These are phyloP conservation scores for Leuciscus waleckii DNA, from an alignment of 2,797 vertebrate species.

Conservation along the genomic window DNA sequence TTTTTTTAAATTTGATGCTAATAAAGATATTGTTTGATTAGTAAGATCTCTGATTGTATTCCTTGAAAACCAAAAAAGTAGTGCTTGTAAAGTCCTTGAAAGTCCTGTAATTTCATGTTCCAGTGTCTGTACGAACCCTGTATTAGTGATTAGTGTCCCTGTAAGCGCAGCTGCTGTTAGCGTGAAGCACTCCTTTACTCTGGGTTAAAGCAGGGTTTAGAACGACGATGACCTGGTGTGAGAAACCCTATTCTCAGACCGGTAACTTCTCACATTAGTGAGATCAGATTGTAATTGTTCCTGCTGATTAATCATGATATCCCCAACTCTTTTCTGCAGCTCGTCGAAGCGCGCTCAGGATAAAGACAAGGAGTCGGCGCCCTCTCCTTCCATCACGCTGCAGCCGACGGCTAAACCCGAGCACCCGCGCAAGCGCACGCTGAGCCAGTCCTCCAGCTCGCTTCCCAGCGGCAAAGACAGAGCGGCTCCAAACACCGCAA, in stretches of 20 bases:
- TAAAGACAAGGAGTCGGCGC: conserved; percentile 93
- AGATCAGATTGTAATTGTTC: not conserved
- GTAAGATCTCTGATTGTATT: no score
- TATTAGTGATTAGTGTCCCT: no score
- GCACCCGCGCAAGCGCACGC: conserved; percentile 89
- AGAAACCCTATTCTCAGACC: not conserved
- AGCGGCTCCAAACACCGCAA: conserved; percentile 90
- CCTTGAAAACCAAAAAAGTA: no score
- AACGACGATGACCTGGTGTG: no score
- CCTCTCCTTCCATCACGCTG: conserved; percentile 89
- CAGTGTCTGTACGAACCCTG: no score
- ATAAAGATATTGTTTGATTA: no score
- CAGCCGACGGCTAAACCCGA: conserved; percentile 91
- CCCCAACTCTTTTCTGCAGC: conserved; percentile 60
- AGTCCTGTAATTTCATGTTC: no score
- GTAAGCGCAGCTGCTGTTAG: no score
- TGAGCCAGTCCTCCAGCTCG: conserved; percentile 91
- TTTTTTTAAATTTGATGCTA: no score
- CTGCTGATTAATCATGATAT: not conserved
- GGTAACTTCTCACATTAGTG: not conserved
- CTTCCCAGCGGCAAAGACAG: conserved; percentile 90
- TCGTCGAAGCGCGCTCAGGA: conserved; percentile 87
- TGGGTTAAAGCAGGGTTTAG: no score
- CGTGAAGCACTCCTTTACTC: no score
- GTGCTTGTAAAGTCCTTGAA: no score